Percentiles rank a stretch among this genome's conserved stretches.
Evolutionary conservation across 2,888 invertebrate species (phyloP).

Genomic region (Lasioglossum vierecki): DNA sequence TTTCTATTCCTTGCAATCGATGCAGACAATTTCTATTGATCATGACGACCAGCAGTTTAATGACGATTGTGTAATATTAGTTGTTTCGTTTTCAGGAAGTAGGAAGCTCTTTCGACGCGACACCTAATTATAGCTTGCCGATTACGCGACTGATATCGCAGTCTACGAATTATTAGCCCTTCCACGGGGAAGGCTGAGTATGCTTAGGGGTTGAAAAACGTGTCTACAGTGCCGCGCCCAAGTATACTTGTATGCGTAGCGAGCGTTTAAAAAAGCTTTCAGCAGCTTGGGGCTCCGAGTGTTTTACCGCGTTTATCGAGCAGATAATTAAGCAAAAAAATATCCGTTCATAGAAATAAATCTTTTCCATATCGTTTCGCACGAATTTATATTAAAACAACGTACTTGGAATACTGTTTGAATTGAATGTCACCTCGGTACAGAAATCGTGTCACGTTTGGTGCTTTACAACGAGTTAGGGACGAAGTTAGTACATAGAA

Average conservation of each 20-base stretch:
- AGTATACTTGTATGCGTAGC: slow-evolving; percentile 58
- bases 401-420: not conserved
- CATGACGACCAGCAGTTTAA: too few relatives aligned
- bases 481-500: not conserved
- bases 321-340: slow-evolving; percentile 25
- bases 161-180: slow-evolving; percentile 56
- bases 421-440: not conserved
- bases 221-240: slow-evolving; percentile 64
- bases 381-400: not conserved
- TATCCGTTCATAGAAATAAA: slow-evolving; percentile 1
- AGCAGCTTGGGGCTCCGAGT: slow-evolving; percentile 23
- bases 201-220: slow-evolving; percentile 59
- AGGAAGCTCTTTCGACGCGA: not conserved
- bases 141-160: slow-evolving; percentile 30
- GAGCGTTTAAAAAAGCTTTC: slow-evolving; percentile 50
- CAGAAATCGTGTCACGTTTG: not conserved
- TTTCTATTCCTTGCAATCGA: too few relatives aligned
- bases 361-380: not conserved
- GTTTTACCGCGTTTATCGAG: slow-evolving; percentile 30
- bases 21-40: too few relatives aligned
- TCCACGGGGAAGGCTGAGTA: slow-evolving; percentile 46
- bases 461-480: not conserved
- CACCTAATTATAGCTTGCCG: slow-evolving; percentile 27
- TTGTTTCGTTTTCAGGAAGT: not conserved
- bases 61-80: not conserved